These are phyloP conservation scores for Synaphobranchus kaupii DNA, from an alignment of 2,797 vertebrate genomes.

Conservation along the genomic window DNA sequence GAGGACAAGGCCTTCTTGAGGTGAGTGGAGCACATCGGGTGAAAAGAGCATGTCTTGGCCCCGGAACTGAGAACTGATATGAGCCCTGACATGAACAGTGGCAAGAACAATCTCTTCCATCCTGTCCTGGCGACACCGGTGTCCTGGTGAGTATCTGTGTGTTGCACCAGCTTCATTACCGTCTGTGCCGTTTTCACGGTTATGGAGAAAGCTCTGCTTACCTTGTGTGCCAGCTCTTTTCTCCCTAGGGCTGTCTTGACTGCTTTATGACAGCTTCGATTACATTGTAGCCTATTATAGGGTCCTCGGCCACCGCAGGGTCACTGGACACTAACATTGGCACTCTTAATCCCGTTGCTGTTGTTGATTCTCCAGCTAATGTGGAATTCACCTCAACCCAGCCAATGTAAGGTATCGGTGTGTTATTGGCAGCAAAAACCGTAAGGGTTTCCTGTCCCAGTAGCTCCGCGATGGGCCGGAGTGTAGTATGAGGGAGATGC, in stretches of 20 bases:
- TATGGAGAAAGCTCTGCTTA: neutral
- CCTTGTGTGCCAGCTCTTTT: neutral
- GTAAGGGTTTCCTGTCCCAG: neutral
- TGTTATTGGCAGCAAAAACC: conserved; percentile 4
- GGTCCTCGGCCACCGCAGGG: neutral
- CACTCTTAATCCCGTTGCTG: conserved; percentile 7
- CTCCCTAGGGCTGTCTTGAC: neutral
- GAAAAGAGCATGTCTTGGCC: neutral
- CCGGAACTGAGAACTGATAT: neutral
- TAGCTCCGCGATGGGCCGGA: neutral
- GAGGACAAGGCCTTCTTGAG: neutral
- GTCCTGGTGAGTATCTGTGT: neutral
- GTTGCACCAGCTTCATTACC: conserved; percentile 22
- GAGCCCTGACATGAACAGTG: neutral
- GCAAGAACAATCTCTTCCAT: neutral
- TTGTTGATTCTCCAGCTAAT: conserved; percentile 5
- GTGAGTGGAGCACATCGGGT: neutral
- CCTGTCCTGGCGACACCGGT: neutral
- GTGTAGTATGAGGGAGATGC: neutral
- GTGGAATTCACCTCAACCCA: conserved; percentile 16
- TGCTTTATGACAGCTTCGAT: conserved; percentile 21
- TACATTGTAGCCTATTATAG: conserved; percentile 24
- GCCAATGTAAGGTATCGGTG: conserved; percentile 18
- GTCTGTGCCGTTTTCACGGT: neutral
- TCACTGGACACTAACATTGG: conserved; percentile 26